Base-by-base conservation (phyloP, 2,113 vertebrate genomes). In the Oryzias melastigma region DNA sequence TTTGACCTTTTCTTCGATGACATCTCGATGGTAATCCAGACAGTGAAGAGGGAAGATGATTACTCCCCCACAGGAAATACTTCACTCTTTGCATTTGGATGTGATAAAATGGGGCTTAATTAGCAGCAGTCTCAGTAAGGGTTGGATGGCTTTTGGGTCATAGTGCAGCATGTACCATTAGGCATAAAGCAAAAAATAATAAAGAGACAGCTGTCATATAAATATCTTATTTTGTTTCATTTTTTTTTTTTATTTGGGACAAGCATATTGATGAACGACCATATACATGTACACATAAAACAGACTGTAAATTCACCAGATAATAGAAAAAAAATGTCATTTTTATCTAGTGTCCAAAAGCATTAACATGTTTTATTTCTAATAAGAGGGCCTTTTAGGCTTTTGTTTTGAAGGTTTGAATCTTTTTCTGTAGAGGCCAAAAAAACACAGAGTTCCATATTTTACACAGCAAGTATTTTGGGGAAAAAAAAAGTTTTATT, bases 21-120 rank as follows among this genome's bases (percentile, higher is more conserved):
- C 29, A 35, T 35, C 29, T 35, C 7, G 35, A 35, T 35, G 35
- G 35, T 12, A 35, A 35, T 35, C 35, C 64, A 25, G 41, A 53
- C 29, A 40, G 48, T 47, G 14, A 35, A 43, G 55, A 68, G 44
- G 41, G 65, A 68, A 45, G 54, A 64, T 60, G 29, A 54, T 69
- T 59, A 65, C 46, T 64, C 45, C 24, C n/a, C 35, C 54, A 19
- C 8, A 14, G 62, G 47, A 42, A 19, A 29, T 22, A 44, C 40
- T 3, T 46, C 51, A 45, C 42, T 69, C 44, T 51, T 51, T 60
- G 29, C 61, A 69, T 51, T 53, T 60, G 51, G 51, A 65, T 75
- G 42, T 56, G 47, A 52, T 41, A 65, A 65, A 65, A 47, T 47
- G 35, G 58, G n/a, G 52, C 24, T 75, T 69, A 57, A 75, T 75